These are phyloP conservation scores for Heliconius congener DNA, from an alignment of 1,140 invertebrate genomes.

Conservation along the genomic window DNA sequence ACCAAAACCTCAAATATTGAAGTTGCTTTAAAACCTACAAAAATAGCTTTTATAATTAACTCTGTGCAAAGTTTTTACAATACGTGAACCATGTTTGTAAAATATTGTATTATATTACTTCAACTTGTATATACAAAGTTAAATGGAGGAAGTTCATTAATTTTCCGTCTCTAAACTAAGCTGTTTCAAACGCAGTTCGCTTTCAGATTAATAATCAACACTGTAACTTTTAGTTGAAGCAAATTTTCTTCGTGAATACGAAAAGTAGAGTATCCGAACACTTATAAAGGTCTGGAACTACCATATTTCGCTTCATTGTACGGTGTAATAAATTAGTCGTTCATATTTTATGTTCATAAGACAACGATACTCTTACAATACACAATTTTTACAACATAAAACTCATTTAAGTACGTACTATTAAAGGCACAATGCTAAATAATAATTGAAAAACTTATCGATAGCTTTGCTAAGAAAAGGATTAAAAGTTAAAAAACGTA, in stretches of 20 bases:
- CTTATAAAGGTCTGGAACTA: slow-evolving; percentile 7
- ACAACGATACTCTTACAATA: too few relatives aligned
- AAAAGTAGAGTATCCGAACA: not conserved
- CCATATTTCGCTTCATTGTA: not conserved
- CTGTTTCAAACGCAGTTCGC: slow-evolving; percentile 37
- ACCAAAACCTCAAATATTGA: slow-evolving; percentile 29
- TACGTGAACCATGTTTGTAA: slow-evolving; percentile 32
- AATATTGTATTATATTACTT: slow-evolving; percentile 31
- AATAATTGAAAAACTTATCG: too few relatives aligned
- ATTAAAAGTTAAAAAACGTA: too few relatives aligned
- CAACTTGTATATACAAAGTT: slow-evolving; percentile 30
- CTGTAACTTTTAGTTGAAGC: slow-evolving; percentile 38
- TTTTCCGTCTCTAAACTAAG: slow-evolving; percentile 39
- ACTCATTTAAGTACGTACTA: too few relatives aligned
- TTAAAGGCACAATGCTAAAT: too few relatives aligned
- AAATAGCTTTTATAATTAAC: slow-evolving; percentile 32
- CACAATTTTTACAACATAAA: too few relatives aligned
- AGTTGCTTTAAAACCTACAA: slow-evolving; percentile 26
- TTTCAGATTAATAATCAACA: slow-evolving; percentile 42
- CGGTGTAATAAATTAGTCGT: too few relatives aligned
- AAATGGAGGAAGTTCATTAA: slow-evolving; percentile 42
- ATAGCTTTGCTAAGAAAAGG: too few relatives aligned
- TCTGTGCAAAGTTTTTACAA: slow-evolving; percentile 27
- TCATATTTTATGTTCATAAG: too few relatives aligned
- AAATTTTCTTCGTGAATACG: slow-evolving; percentile 30